A percentile compares a stretch with the other conserved stretches of the same genome.
phyloP scores from a whole-genome alignment of 2,888 invertebrate genomes.

The Hybos culiciformis region DNA sequence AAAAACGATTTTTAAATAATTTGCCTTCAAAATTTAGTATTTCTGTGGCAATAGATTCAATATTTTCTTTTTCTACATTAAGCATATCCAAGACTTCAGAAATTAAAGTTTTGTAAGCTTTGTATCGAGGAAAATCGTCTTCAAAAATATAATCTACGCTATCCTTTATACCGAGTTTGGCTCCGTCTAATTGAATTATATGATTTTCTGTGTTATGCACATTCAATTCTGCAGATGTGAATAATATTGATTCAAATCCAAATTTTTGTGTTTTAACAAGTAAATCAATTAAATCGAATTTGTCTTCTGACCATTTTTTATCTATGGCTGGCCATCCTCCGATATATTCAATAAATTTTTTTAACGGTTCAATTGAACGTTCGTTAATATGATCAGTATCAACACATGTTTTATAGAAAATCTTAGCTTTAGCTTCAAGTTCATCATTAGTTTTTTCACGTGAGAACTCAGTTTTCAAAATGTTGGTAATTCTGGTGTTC shows the following conservation, averaged over 20 bases:
- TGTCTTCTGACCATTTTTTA: constrained; percentile 12
- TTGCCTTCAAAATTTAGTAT: constrained; percentile 17
- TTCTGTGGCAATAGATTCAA: constrained; percentile 14
- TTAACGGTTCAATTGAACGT: constrained; percentile 11
- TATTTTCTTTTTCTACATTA: constrained; percentile 12
- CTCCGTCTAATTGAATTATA: constrained; percentile 11
- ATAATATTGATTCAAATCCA: constrained; percentile 7
- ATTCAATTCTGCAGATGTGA: constrained; percentile 11
- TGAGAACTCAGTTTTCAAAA: no score
- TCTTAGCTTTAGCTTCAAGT: constrained; percentile 13
- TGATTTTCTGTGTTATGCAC: constrained; percentile 11
- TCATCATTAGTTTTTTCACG: no score
- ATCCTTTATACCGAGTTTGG: constrained; percentile 10
- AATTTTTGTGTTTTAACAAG: constrained; percentile 8
- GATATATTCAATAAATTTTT: constrained; percentile 13
- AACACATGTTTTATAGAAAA: constrained; percentile 11
- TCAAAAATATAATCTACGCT: constrained; percentile 12
- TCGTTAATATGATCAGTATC: constrained; percentile 11
- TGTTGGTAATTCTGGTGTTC: no score
- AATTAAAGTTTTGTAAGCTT: constrained; percentile 9
- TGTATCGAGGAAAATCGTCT: constrained; percentile 10
- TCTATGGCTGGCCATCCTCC: constrained; percentile 15
- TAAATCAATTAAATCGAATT: constrained; percentile 12
- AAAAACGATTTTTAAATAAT: constrained; percentile 16
- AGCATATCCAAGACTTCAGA: constrained; percentile 3